Evolutionary conservation across 2,797 vertebrate genomes (phyloP).

Genomic region (Crocodylus rhombifer): DNA sequence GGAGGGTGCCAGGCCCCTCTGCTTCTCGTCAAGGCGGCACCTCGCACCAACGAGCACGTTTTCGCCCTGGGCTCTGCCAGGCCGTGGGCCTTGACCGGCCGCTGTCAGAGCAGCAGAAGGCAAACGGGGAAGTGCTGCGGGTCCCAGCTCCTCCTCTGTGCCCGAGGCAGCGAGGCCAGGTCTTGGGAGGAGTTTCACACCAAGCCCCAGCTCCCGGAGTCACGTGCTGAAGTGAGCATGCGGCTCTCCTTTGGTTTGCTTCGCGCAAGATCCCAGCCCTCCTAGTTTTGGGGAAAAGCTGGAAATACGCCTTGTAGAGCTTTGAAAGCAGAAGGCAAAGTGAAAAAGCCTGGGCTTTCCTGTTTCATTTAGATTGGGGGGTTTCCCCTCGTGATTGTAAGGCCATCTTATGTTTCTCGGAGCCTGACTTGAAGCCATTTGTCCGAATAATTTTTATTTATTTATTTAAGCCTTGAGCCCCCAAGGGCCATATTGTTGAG

Average conservation of each 20-base stretch:
- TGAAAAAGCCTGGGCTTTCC: not conserved
- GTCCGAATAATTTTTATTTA: not conserved
- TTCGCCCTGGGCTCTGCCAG: not conserved
- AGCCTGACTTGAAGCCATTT: not conserved
- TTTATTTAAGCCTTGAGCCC: not conserved
- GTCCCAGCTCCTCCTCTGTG: not conserved
- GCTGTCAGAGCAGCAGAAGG: not conserved
- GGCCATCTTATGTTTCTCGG: not conserved
- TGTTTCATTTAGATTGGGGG: not conserved
- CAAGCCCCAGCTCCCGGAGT: not conserved
- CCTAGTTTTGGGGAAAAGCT: not conserved
- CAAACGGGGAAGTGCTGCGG: not conserved
- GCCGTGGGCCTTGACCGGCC: not conserved
- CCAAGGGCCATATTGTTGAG: not conserved
- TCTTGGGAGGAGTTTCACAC: not conserved
- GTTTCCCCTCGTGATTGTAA: not conserved
- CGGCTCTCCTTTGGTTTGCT: fast-evolving
- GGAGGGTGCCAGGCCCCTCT: not conserved
- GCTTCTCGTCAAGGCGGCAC: slow-evolving; percentile 24
- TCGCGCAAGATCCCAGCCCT: not conserved
- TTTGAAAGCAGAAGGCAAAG: not conserved
- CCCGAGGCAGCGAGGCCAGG: too few relatives aligned
- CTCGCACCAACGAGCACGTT: fast-evolving
- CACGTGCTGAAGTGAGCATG: fast-evolving
- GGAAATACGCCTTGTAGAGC: fast-evolving